These are phyloP conservation scores for Lipophrys pholis DNA, from an alignment of 2,113 vertebrate genomes.

Conservation along the genomic window DNA sequence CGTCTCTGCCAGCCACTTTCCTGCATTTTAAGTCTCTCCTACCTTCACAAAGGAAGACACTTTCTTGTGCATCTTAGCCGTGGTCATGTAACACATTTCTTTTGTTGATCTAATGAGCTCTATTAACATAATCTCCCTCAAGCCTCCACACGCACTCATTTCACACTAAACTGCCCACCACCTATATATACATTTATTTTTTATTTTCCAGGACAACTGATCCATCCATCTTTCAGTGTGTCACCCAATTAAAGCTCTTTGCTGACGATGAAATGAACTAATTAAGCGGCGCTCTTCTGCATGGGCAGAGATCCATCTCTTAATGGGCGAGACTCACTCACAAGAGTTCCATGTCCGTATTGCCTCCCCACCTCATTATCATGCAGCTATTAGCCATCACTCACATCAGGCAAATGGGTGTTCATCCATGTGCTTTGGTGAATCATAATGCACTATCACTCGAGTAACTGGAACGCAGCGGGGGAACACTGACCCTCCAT, in stretches of 20 bases:
- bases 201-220: constrained; percentile 29
- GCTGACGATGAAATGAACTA: constrained; percentile 74
- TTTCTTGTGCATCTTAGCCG: constrained; percentile 2
- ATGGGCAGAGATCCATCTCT: constrained; percentile 61
- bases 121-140: constrained; percentile 41
- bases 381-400: constrained; percentile 65
- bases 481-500: constrained; percentile 13
- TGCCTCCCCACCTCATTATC: constrained; percentile 65
- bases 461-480: constrained; percentile 47
- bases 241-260: constrained; percentile 75
- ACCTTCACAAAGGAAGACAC: constrained; percentile 23
- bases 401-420: constrained; percentile 52
- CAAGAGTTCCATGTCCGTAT: constrained; percentile 47
- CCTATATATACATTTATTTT: constrained; percentile 1
- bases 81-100: constrained; percentile 1
- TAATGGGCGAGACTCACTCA: constrained; percentile 64
- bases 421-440: constrained; percentile 60
- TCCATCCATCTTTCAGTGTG: constrained; percentile 61
- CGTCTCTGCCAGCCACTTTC: constrained; percentile 3
- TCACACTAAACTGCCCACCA: constrained; percentile 2
- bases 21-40: constrained; percentile 16
- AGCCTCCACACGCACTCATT: constrained; percentile 14
- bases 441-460: constrained; percentile 64
- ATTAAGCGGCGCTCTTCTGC: constrained; percentile 74
- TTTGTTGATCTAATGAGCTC: constrained; percentile 39